Base-by-base conservation (phyloP, 2,888 invertebrate genomes). In the Perizoma flavofasciatum region DNA sequence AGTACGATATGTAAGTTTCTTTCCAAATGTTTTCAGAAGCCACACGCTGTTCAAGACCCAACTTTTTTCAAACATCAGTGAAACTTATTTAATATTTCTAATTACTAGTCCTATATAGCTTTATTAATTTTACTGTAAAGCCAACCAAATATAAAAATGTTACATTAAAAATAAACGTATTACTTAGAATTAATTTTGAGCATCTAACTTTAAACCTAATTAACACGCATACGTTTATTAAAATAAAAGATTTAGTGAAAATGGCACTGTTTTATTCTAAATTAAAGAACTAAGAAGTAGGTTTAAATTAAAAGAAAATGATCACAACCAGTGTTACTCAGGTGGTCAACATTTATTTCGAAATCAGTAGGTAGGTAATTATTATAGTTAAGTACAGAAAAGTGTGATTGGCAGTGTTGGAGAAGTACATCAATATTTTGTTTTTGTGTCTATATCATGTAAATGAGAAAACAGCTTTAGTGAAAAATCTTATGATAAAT, bases 201-300 rank as follows among this genome's bases (percentile, higher is more conserved):
- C 22, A 22, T 22, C 22, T 22, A 22, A 22, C 22, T 22, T 22
- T 22, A 22, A 22, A 22, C n/a, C n/a, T 22, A 22, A 22, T 22
- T 2, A 22, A 22, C 22, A 22, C 22, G 3, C 22, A 22, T 22
- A 22, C 1, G 4, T 22, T 44, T 44, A 44, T 1, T 45, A n/a
- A 57, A 64, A 73, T 78, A 76, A 56, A 75, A 70, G 70, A 66
- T 66, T 49, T 2, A 59, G 63, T 66, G 68, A 72, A 84, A 83
- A 90, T 90, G 89, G 89, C 89, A 90, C 90, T 80, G 78, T 87
- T 88, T 85, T 84, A 85, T 86, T 83, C 73, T 69, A 74, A 71
- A 63, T 75, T 43, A 10, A 52, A 50, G 74, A 78, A 75, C 68
- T 77, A 76, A 73, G 77, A 78, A 77, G 74, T 77, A 79, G 70